Base-by-base conservation (phyloP, 2,888 invertebrate genomes). In the Volucella inflata region DNA sequence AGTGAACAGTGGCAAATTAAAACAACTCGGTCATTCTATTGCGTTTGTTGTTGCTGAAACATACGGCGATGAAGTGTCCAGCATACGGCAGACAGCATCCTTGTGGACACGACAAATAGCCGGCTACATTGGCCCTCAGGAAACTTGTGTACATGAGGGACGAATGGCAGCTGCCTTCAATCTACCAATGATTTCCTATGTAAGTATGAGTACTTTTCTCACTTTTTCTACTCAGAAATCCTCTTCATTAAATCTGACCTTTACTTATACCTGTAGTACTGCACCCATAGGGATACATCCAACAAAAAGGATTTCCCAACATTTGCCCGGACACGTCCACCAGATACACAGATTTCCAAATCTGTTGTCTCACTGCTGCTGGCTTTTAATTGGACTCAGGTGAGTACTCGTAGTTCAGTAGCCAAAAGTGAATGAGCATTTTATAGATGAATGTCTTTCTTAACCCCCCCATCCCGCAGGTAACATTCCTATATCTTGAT, bases 171-270 rank as follows among this genome's bases (percentile, higher is more conserved):
- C 98, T 1, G 96, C 98, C 51, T 98, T 98, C 93, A 98, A 98
- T 92, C 93, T 98, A 62, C 98, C 98, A 6, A 98, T 98, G 98
- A 96, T 98, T 90, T 98, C 98, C 88, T 98, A 98, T 91, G 98
- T 98, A 93, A 96, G 97, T 95, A 50, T 50, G 8, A 50, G 14
- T 46, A 42, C 2, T 50, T 50, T 14, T 36, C 44, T 14, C 10
- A n/a, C 16, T 30, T 11, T 16, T 57, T 1, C 38, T 10, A 21
- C 57, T 40, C 50, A 40, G 14, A 44, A 9, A 53, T 11, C 36
- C 16, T 40, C 67, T 10, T 21, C 12, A 9, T 1, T 30, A 40
- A 40, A 8, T 21, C 36, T 64, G 16, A 64, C 16, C 30, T 44
- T 42, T 89, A 87, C 89, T 93, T 93, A 36, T 94, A 87, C 89